Conservation (phyloP, 2,797 vertebrate species). For the Antennarius maculatus region DNA sequence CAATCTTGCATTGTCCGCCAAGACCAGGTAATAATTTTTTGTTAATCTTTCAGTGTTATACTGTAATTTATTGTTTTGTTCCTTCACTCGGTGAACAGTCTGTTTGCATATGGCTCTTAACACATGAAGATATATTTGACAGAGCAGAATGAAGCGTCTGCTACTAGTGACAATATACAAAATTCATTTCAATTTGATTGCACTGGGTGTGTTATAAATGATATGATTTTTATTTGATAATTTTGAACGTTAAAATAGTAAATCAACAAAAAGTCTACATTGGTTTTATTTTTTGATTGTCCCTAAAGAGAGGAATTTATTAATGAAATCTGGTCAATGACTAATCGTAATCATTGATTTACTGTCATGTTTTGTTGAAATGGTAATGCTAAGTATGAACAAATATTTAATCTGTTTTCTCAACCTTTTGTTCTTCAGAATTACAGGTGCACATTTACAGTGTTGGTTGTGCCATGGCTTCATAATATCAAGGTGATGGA, state of each 20-base stretch:
- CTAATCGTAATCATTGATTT: background rate
- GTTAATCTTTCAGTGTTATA: no score
- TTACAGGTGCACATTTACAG: constrained; percentile 62
- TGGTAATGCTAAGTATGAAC: background rate
- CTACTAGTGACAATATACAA: no score
- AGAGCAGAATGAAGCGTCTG: background rate
- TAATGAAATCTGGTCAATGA: background rate
- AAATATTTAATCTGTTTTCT: constrained; percentile 4
- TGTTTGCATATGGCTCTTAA: background rate
- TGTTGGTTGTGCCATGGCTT: constrained; percentile 68
- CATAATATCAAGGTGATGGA: fast-evolving
- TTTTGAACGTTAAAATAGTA: no score
- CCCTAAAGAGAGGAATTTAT: background rate
- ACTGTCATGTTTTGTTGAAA: background rate
- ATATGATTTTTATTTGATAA: background rate
- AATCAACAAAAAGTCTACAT: background rate
- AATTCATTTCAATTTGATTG: background rate
- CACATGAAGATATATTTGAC: background rate
- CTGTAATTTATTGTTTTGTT: background rate
- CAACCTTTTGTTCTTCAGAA: constrained; percentile 36
- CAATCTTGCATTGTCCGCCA: constrained; percentile 23
- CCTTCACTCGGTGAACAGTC: background rate
- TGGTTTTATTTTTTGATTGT: no score
- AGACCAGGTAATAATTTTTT: constrained; percentile 41
- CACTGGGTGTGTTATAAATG: background rate